phyloP scores from a whole-genome alignment of 2,888 invertebrate species.

The Lepas anatifera region DNA sequence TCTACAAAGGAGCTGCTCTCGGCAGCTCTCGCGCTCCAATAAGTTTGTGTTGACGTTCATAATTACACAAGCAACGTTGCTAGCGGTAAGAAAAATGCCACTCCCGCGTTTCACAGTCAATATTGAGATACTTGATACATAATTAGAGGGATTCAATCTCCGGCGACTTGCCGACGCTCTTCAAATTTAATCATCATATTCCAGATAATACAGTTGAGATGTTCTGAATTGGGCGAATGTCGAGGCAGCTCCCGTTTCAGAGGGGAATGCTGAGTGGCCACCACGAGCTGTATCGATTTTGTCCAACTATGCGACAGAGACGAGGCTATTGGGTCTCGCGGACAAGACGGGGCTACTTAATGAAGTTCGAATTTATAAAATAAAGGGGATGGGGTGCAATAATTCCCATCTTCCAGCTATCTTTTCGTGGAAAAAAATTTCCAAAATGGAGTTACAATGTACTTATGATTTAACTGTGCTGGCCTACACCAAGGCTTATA shows the following conservation, averaged over 20 bases:
- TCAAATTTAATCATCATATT: background rate
- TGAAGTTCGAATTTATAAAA: no score
- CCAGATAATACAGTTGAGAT: background rate
- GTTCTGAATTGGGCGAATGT: background rate
- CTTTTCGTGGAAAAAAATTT: no score
- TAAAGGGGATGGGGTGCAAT: no score
- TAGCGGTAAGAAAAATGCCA: background rate
- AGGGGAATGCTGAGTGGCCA: background rate
- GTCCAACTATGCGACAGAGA: no score
- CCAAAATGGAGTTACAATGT: no score
- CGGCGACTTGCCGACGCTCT: background rate
- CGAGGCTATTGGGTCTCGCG: no score
- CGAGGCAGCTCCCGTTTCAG: background rate
- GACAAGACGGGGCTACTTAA: no score
- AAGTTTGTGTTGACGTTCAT: background rate
- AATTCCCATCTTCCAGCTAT: no score
- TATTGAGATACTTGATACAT: background rate
- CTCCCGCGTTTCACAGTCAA: background rate
- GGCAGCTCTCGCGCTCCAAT: background rate
- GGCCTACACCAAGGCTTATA: no score
- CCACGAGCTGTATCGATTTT: no score
- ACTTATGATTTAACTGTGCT: no score
- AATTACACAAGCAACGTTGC: background rate
- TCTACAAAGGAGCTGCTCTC: background rate
- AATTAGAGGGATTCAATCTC: background rate